A percentile compares a stretch with the other conserved stretches of the same genome.
These are phyloP conservation scores for Peribatodes rhomboidaria DNA, from an alignment of 2,888 invertebrate genomes.

Conservation along the genomic window DNA sequence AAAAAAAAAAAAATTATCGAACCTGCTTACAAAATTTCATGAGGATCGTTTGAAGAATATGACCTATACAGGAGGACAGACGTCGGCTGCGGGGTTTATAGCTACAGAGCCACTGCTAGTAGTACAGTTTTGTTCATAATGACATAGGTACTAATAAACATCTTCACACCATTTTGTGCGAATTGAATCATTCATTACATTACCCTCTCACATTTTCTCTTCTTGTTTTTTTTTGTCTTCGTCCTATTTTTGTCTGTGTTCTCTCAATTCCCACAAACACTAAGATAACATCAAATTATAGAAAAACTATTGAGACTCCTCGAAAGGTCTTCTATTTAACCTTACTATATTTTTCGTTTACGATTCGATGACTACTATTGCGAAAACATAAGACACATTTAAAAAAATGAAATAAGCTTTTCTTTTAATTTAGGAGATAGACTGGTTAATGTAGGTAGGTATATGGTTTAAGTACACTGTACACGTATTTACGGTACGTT, in stretches of 20 bases:
- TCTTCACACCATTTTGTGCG: not conserved
- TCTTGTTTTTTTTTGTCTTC: too few relatives aligned
- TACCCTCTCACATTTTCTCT: not conserved
- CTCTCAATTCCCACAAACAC: conserved; percentile 28
- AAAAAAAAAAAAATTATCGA: too few relatives aligned
- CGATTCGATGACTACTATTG: conserved; percentile 6
- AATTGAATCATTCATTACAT: not conserved
- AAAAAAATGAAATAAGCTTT: not conserved
- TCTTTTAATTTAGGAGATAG: not conserved
- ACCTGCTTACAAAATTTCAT: too few relatives aligned
- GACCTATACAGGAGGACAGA: too few relatives aligned
- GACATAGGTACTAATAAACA: not conserved
- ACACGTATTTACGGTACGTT: too few relatives aligned
- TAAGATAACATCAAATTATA: conserved; percentile 36
- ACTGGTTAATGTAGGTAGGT: too few relatives aligned
- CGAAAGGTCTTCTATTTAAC: conserved; percentile 14
- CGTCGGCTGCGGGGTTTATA: too few relatives aligned
- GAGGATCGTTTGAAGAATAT: too few relatives aligned
- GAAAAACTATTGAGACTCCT: conserved; percentile 21
- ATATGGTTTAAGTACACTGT: too few relatives aligned
- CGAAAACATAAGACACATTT: conserved; percentile 1
- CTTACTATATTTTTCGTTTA: conserved; percentile 10
- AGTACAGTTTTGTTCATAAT: not conserved
- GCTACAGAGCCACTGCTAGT: too few relatives aligned
- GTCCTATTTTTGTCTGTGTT: conserved; percentile 15